Base-by-base conservation (phyloP, 2,888 invertebrate genomes). In the Epistrophella euchroma region DNA sequence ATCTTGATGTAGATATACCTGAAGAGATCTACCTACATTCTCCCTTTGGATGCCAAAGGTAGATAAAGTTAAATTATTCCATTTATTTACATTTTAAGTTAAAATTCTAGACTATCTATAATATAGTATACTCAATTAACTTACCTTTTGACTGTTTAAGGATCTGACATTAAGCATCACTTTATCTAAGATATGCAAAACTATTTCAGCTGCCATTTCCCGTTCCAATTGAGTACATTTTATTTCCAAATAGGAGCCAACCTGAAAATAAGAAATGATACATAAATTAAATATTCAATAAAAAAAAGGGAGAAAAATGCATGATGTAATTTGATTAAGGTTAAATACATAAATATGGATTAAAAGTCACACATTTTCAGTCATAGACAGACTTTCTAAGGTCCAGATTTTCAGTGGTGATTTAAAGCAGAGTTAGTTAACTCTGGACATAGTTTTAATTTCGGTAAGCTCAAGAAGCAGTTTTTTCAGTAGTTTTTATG, bases 101-200 rank as follows among this genome's bases (percentile, higher is more conserved):
- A n/a, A 4, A 40, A 10, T 40, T 5, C 4, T 4, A 28, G 0
- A 28, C 6, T 28, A 28, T 28, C 4, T 25, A n/a, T 25, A 2
- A 25, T 25, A 25, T 25, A 40, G n/a, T 40, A 40, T 1, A 43
- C 25, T 7, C 13, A 22, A 15, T 66, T n/a, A 25, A 90, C 93
- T 91, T 91, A 97, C 97, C 94, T 95, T 94, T 92, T 95, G 95
- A 92, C 95, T 95, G 82, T 96, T 94, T 88, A 97, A 94, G 13
- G 96, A 95, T 89, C 95, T 93, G 40, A 94, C 94, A 88, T 94
- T 94, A 89, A 94, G 94, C 88, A 96, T 92, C 64, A 97, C 93
- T 88, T 94, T 94, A 90, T 95, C 95, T 50, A 95, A 93, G 88
- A 96, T 95, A 78, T 94, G 93, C 89, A 94, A 93, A 88, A 94